Conservation (phyloP, 2,113 vertebrate species). For the Phaethornis superciliosus region DNA sequence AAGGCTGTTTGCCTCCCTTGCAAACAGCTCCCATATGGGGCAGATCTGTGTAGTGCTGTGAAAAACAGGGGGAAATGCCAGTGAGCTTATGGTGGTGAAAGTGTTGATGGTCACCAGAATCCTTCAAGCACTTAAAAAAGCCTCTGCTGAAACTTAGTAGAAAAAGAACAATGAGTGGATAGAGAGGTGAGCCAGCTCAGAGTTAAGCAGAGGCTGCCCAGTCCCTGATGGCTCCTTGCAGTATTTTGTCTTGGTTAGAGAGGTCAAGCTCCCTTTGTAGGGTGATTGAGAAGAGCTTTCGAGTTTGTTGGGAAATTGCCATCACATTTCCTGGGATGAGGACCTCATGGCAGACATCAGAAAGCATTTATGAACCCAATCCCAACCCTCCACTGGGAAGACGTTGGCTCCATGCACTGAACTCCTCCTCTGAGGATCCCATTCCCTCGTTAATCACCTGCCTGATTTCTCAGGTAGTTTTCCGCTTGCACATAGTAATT, state of each 20-base stretch:
- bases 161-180: neutral
- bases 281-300: neutral
- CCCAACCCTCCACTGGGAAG: neutral
- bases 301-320: neutral
- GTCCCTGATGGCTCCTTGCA: neutral
- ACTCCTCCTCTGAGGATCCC: neutral
- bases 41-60: neutral
- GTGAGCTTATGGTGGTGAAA: accelerated
- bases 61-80: neutral
- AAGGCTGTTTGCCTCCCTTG: neutral
- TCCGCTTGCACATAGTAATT: neutral
- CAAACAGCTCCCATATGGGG: neutral
- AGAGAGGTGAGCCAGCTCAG: neutral
- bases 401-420: neutral
- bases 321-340: neutral
- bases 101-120: neutral
- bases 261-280: accelerated
- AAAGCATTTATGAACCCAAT: neutral
- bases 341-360: neutral
- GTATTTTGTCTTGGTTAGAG: neutral
- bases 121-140: neutral
- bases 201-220: accelerated
- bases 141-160: neutral
- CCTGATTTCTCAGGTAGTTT: neutral
- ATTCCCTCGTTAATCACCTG: neutral